phyloP scores from a whole-genome alignment of 2,888 invertebrate species.

The Cephus spinipes region DNA sequence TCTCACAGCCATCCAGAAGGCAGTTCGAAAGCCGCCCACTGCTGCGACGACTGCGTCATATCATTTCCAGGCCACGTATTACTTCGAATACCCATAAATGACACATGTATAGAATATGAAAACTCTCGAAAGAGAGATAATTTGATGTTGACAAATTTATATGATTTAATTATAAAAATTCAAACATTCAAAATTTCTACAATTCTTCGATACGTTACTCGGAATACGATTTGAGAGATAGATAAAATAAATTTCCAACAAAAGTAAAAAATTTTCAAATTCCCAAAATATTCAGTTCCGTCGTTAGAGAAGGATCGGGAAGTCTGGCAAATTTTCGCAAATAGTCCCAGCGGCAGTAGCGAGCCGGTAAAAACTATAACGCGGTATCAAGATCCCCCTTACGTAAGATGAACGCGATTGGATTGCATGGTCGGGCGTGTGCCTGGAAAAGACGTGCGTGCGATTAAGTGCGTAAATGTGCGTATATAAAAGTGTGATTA shows the following conservation, averaged over 20 bases:
- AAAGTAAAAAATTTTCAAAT: neutral
- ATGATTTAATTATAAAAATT: neutral
- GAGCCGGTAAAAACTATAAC: slow-evolving; percentile 38
- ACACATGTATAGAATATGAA: neutral
- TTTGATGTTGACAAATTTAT: neutral
- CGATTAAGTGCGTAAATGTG: neutral
- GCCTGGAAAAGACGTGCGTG: neutral
- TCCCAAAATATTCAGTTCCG: neutral
- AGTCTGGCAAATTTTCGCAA: neutral
- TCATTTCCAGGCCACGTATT: neutral
- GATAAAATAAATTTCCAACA: neutral
- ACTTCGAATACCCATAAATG: neutral
- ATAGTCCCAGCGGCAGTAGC: neutral
- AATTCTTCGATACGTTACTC: neutral
- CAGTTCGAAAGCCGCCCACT: neutral
- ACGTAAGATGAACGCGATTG: slow-evolving; percentile 27
- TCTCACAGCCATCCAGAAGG: neutral
- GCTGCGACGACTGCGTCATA: neutral
- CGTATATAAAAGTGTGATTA: neutral
- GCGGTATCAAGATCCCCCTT: slow-evolving; percentile 42
- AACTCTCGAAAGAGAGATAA: neutral
- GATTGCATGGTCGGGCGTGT: neutral
- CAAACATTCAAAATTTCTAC: too few relatives aligned
- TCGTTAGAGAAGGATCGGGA: neutral
- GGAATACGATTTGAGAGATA: neutral